phyloP scores from a whole-genome alignment of 1,140 invertebrate species.

The Drosophila lacteicornis region DNA sequence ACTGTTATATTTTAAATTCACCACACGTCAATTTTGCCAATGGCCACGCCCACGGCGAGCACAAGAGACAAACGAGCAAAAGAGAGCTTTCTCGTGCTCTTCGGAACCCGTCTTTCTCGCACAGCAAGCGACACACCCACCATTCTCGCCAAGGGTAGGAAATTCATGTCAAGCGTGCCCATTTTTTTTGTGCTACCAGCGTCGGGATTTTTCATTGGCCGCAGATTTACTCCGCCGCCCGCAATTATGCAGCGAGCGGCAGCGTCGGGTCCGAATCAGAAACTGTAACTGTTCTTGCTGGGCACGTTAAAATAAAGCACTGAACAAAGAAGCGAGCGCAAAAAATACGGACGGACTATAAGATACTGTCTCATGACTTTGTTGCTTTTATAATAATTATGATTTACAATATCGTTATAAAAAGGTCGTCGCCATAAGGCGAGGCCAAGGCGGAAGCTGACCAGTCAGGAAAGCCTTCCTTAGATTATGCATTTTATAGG shows the following conservation, averaged over 20 bases:
- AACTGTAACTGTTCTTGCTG: background rate
- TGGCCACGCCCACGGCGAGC: background rate
- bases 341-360: too few relatives aligned
- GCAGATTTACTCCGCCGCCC: background rate
- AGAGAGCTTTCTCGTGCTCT: background rate
- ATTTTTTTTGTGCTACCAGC: background rate
- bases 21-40: background rate
- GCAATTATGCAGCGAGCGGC: background rate
- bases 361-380: too few relatives aligned
- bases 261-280: background rate
- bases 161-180: background rate
- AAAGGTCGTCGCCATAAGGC: too few relatives aligned
- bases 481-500: too few relatives aligned
- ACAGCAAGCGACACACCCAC: background rate
- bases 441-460: too few relatives aligned
- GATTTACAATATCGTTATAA: too few relatives aligned
- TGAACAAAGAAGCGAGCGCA: background rate
- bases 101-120: slow-evolving; percentile 2
- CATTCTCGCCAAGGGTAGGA: background rate
- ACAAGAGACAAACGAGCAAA: background rate
- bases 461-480: too few relatives aligned
- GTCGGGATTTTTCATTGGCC: slow-evolving; percentile 2
- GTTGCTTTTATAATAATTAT: too few relatives aligned
- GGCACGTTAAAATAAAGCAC: slow-evolving; percentile 1
- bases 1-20: slow-evolving; percentile 10